Evolutionary conservation across 2,888 invertebrate genomes (phyloP).

Genomic region (Dolichomitus sp.): DNA sequence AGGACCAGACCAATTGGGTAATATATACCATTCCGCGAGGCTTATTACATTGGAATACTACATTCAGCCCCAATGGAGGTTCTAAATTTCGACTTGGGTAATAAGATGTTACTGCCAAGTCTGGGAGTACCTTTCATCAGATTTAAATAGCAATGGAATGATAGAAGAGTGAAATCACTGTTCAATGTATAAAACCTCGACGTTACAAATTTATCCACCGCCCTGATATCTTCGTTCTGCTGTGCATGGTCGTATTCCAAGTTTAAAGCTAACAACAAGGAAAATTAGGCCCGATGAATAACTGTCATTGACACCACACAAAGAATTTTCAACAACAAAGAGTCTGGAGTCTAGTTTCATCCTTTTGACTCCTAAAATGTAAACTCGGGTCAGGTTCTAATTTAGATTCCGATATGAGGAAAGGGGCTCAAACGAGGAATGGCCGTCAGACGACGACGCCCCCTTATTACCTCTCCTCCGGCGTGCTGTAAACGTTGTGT

Average conservation of each 20-base stretch:
- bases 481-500: slow-evolving; percentile 26
- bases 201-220: background rate
- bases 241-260: background rate
- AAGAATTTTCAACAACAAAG: slow-evolving; percentile 1
- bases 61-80: background rate
- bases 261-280: background rate
- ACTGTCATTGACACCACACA: background rate
- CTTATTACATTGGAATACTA: too few relatives aligned
- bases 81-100: background rate
- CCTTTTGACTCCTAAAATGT: background rate
- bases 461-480: slow-evolving; percentile 54
- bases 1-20: too few relatives aligned
- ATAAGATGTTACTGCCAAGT: background rate
- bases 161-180: background rate
- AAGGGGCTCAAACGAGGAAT: slow-evolving; percentile 14
- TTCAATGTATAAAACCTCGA: background rate
- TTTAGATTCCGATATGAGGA: slow-evolving; percentile 3
- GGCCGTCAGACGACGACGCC: slow-evolving; percentile 40
- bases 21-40: too few relatives aligned
- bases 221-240: background rate
- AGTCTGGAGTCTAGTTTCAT: background rate
- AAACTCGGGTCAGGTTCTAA: slow-evolving; percentile 16
- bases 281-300: background rate
- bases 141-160: background rate
- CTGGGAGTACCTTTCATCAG: background rate